Percentiles rank a stretch among this genome's conserved stretches.
These are phyloP conservation scores for Amitus sp. DNA, from an alignment of 2,888 invertebrate species.

Conservation along the genomic window DNA sequence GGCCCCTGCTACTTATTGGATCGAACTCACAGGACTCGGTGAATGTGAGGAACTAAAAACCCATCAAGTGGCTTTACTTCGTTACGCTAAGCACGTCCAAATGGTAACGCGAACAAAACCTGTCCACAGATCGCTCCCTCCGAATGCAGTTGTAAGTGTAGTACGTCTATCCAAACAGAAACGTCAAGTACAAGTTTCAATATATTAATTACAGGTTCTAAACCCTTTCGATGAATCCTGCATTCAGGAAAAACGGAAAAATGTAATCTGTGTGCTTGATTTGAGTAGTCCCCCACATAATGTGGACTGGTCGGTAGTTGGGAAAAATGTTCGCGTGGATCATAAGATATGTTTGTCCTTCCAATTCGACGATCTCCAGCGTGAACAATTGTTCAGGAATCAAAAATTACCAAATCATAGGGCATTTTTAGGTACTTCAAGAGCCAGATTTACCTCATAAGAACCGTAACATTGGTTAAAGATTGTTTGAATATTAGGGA, in stretches of 20 bases:
- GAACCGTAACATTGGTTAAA: too few species aligned
- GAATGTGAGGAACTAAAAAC: conserved; percentile 30
- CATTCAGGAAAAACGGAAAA: not conserved
- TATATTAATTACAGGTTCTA: not conserved
- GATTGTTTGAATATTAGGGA: too few species aligned
- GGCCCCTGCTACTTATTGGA: conserved; percentile 49
- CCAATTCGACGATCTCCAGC: not conserved
- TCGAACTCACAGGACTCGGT: conserved; percentile 42
- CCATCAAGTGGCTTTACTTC: conserved; percentile 44
- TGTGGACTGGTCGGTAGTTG: not conserved
- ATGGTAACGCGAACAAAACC: not conserved
- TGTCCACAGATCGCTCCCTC: not conserved
- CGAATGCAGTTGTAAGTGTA: not conserved
- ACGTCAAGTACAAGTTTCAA: not conserved
- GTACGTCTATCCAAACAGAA: too few species aligned
- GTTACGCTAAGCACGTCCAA: conserved; percentile 26
- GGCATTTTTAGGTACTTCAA: not conserved
- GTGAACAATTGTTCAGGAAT: not conserved
- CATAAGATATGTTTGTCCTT: conserved; percentile 3
- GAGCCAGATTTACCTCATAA: too few species aligned
- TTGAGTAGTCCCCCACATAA: not conserved
- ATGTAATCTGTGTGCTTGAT: not conserved
- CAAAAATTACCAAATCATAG: not conserved
- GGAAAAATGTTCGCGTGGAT: not conserved
- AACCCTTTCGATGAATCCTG: not conserved